Conservation (phyloP, 2,888 invertebrate species). For the Adineta ricciae region DNA sequence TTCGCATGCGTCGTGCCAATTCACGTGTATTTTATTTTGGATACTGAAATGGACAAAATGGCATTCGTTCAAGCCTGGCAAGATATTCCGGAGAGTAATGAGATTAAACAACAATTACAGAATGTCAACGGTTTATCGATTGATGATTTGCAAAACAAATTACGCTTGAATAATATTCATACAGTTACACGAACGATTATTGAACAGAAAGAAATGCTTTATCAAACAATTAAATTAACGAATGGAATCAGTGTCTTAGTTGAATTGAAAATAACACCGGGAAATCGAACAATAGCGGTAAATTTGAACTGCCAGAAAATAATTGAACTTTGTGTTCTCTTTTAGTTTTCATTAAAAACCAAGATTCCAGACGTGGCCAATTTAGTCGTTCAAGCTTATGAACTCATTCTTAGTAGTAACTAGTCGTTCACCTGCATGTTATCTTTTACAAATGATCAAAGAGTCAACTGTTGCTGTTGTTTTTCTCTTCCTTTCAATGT, state of each 20-base stretch:
- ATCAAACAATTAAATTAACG: slow-evolving; percentile 86
- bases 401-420: slow-evolving; percentile 23
- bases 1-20: slow-evolving; percentile 85
- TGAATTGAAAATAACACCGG: slow-evolving; percentile 88
- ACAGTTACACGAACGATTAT: slow-evolving; percentile 96
- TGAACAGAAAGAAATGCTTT: slow-evolving; percentile 96
- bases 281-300: slow-evolving; percentile 78
- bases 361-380: slow-evolving; percentile 29
- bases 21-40: slow-evolving; percentile 82
- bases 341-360: slow-evolving; percentile 29
- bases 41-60: slow-evolving; percentile 91
- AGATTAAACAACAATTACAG: slow-evolving; percentile 65
- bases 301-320: slow-evolving; percentile 46
- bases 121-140: slow-evolving; percentile 11
- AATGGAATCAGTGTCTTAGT: slow-evolving; percentile 94
- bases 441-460: slow-evolving; percentile 6
- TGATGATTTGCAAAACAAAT: slow-evolving; percentile 42
- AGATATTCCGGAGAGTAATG: slow-evolving; percentile 94
- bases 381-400: slow-evolving; percentile 28
- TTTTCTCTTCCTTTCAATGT: not conserved
- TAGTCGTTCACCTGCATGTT: not conserved
- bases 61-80: slow-evolving; percentile 97
- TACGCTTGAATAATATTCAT: slow-evolving; percentile 89
- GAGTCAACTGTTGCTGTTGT: not conserved
- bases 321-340: not conserved